Evolutionary conservation across 2,888 invertebrate species (phyloP), one percentile per base, ranked within the genome.

Genomic region (Heliconius erato): DNA sequence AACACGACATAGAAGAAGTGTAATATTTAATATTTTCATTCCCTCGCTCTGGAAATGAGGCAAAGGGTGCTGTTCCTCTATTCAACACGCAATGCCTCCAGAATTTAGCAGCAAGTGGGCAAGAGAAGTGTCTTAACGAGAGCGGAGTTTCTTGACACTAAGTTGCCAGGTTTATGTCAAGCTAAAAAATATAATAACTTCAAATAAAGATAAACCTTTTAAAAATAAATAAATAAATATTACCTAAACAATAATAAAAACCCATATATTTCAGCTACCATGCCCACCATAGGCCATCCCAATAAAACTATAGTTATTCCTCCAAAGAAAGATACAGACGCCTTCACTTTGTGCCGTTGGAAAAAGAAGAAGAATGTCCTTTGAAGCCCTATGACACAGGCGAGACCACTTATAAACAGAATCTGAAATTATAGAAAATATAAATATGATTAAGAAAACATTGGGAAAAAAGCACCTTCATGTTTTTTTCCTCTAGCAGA

Each of bases 301-400:
- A 99, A 92, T 19, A 99, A 96, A 44, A 99, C 99, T 79, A 99
- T 97, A 9, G 97, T 92, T 87, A 99, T 98, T 3, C 99, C 99
- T 23, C 98, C 98, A 90, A 99, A 98, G 94, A 99, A 99, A 0
- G 98, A 97, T 1, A 97, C 94, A 0, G 98, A 98, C 0, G 98
- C 99, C 96, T 98, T 99, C 79, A 98, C 95, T 97, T 99, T 99
- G 92, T 99, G 99, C 86, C 97, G 96, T 96, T 99, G 99, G 94
- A 99, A 99, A 96, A 99, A 99, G 94, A 99, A 99, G 90, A 98
- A 97, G 90, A 99, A 97, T 12, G 99, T 99, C 91, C 99, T 96
- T 92, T 99, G 98, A 44, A 99, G 96, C 2, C 99, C 99, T 90
- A 99, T 99, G 19, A 99, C 99, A 94, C 99, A 99, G 26, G 98